Evolutionary conservation across 2,113 vertebrate genomes (phyloP).

Genomic region (Heterotis niloticus): DNA sequence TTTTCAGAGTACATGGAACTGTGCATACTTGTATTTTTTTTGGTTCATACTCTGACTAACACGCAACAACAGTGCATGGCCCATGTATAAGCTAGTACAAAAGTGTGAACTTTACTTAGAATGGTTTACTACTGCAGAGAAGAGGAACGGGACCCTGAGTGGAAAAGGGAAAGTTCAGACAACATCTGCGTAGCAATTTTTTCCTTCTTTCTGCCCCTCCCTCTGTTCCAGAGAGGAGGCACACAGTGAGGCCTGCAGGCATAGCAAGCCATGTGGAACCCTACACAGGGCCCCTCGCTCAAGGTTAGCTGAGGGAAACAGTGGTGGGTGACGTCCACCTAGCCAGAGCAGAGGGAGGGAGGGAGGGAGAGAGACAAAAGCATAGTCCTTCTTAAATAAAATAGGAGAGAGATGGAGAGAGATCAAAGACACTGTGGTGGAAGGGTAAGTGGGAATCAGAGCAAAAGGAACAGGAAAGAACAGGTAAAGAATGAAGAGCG

Average conservation of each 20-base stretch:
- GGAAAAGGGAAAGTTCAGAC: conserved; percentile 30
- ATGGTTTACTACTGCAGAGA: neutral
- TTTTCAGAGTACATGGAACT: too few relatives aligned
- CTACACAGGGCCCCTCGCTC: conserved; percentile 1
- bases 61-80: too few relatives aligned
- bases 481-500: neutral
- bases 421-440: neutral
- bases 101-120: too few relatives aligned
- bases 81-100: too few relatives aligned
- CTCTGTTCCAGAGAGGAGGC: neutral
- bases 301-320: conserved; percentile 26
- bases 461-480: neutral
- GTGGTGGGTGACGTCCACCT: neutral
- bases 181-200: conserved; percentile 50
- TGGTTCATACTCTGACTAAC: too few relatives aligned
- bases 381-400: conserved; percentile 4
- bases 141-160: neutral
- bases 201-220: conserved; percentile 17
- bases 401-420: conserved; percentile 7
- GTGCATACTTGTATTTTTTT: too few relatives aligned
- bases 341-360: neutral
- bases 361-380: neutral
- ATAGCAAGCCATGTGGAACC: neutral
- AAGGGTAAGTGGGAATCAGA: too few relatives aligned
- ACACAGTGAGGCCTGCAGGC: too few relatives aligned